A percentile compares a stretch with the other conserved stretches of the same genome.
Conservation (phyloP, 2,797 vertebrate species). For the Sparus aurata region DNA sequence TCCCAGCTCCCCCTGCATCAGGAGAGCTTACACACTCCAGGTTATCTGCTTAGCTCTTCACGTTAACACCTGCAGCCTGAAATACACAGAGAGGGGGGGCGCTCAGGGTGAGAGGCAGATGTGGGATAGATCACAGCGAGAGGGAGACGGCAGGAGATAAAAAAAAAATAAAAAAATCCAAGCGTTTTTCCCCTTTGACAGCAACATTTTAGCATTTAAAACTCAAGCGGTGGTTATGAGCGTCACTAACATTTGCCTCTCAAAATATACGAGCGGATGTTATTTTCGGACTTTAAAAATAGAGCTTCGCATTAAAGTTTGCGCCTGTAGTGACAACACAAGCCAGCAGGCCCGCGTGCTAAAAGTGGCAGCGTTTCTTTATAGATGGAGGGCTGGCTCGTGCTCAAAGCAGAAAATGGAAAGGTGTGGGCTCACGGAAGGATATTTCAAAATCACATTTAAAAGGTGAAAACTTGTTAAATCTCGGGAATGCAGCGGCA, state of each 20-base stretch:
- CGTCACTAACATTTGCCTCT: constrained; percentile 3
- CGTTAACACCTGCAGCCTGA: constrained; percentile 69
- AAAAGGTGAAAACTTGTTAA: not conserved
- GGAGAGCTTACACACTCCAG: constrained; percentile 28
- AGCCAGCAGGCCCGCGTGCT: not conserved
- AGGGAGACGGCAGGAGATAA: constrained; percentile 18
- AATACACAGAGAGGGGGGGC: constrained; percentile 39
- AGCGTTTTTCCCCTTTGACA: constrained; percentile 28
- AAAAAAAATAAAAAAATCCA: constrained; percentile 9
- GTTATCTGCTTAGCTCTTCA: constrained; percentile 72
- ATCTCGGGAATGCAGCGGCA: accelerated
- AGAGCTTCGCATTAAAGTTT: constrained; percentile 14
- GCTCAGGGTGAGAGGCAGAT: constrained; percentile 50
- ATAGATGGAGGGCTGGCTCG: not conserved
- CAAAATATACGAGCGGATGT: constrained; percentile 42
- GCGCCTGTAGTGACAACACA: not conserved
- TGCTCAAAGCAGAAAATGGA: not conserved
- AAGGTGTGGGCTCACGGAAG: not conserved
- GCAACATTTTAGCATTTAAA: constrained; percentile 18
- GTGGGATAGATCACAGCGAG: constrained; percentile 58
- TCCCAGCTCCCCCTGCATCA: constrained; percentile 13
- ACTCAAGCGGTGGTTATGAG: constrained; percentile 10
- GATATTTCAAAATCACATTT: not conserved
- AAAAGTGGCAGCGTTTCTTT: constrained; percentile 4
- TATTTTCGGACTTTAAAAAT: constrained; percentile 40